Conservation (phyloP, 2,888 invertebrate species). For the Drosophila hawaiiensis region DNA sequence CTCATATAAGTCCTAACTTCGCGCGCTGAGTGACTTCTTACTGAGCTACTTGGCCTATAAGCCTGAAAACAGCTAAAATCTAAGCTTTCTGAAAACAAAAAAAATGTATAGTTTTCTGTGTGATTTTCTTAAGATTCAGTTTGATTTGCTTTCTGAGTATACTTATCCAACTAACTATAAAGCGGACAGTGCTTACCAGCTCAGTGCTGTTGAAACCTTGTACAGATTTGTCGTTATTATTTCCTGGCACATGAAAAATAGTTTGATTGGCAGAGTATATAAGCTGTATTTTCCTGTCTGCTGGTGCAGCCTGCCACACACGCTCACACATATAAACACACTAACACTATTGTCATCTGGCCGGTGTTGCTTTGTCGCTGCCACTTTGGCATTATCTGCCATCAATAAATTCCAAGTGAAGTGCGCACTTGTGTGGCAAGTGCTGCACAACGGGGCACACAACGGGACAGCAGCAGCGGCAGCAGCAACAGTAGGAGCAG, state of each 20-base stretch:
- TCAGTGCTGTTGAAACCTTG: background rate
- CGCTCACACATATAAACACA: slow-evolving; percentile 9
- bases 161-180: too few relatives aligned
- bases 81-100: too few relatives aligned
- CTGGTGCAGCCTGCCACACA: slow-evolving; percentile 19
- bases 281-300: background rate
- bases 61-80: too few relatives aligned
- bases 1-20: too few relatives aligned
- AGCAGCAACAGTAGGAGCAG: slow-evolving; percentile 23
- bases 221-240: background rate
- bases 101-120: too few relatives aligned
- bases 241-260: background rate
- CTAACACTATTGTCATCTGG: slow-evolving; percentile 35
- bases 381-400: slow-evolving; percentile 79
- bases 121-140: too few relatives aligned
- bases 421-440: slow-evolving; percentile 79
- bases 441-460: slow-evolving; percentile 69
- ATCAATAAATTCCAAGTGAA: slow-evolving; percentile 82
- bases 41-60: too few relatives aligned
- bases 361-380: slow-evolving; percentile 73
- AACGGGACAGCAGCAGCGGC: slow-evolving; percentile 15
- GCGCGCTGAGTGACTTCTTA: too few relatives aligned
- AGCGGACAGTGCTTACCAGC: too few relatives aligned
- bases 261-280: background rate
- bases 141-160: too few relatives aligned